Evolutionary conservation across 1,140 invertebrate species (phyloP).

Genomic region (Euglossa dilemma): DNA sequence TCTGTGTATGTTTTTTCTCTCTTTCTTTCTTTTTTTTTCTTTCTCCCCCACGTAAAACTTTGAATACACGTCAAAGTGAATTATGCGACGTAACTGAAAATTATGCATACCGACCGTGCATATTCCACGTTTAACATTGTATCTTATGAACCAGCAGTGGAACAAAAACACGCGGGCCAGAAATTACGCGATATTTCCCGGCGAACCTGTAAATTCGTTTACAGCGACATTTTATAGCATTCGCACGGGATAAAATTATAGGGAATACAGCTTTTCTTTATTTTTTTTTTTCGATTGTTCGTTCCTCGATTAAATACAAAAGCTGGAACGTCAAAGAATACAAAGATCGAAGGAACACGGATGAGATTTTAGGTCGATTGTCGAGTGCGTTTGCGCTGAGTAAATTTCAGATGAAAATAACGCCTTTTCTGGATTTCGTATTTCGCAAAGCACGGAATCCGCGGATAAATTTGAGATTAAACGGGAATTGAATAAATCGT

Average conservation of each 20-base stretch:
- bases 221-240: not conserved
- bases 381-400: not conserved
- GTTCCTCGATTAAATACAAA: not conserved
- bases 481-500: too few species aligned
- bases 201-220: not conserved
- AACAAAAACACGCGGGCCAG: not conserved
- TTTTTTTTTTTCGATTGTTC: not conserved
- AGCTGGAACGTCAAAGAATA: not conserved
- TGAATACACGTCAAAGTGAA: slow-evolving; percentile 18
- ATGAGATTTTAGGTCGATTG: not conserved
- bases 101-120: not conserved
- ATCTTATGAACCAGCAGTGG: not conserved
- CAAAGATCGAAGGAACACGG: not conserved
- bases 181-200: not conserved
- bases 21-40: not conserved
- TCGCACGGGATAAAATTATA: too few species aligned
- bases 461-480: too few species aligned
- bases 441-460: too few species aligned
- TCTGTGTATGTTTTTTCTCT: not conserved
- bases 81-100: slow-evolving; percentile 23
- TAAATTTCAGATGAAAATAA: not conserved
- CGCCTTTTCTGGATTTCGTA: too few species aligned
- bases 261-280: too few species aligned
- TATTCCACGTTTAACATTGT: not conserved
- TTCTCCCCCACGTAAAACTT: not conserved